Evolutionary conservation across 2,888 invertebrate species (phyloP).

Genomic region (Volucella zonaria): DNA sequence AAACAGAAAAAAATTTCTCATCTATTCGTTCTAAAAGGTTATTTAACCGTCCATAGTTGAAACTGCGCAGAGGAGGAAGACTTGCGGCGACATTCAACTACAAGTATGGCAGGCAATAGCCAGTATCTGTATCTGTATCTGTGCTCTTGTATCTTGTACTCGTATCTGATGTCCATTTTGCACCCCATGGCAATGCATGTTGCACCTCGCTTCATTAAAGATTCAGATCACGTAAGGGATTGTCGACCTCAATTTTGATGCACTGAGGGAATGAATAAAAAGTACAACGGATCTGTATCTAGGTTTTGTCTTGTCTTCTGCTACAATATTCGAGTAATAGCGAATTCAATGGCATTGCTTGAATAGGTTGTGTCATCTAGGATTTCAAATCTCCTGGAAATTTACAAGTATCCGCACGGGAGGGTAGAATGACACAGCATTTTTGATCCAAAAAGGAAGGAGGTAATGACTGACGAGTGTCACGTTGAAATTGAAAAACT

Average conservation of each 20-base stretch:
- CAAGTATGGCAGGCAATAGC: conserved; percentile 38
- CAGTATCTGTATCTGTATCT: conserved; percentile 29
- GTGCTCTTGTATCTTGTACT: conserved; percentile 26
- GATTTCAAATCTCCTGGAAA: background rate
- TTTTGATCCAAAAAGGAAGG: too few species aligned
- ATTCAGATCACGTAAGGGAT: conserved; percentile 69
- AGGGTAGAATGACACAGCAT: too few species aligned
- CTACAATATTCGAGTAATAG: conserved; percentile 18
- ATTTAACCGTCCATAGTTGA: conserved; percentile 22
- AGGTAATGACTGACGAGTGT: too few species aligned
- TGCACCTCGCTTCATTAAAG: conserved; percentile 67
- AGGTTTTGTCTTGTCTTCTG: background rate
- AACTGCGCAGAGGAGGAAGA: conserved; percentile 16
- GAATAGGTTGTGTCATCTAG: conserved; percentile 1
- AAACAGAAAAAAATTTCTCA: background rate
- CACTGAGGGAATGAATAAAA: conserved; percentile 48
- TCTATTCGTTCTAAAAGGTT: conserved; percentile 17
- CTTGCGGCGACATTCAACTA: conserved; percentile 19
- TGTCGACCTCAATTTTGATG: conserved; percentile 67
- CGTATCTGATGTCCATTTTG: conserved; percentile 63
- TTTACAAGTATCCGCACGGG: background rate
- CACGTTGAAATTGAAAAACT: too few species aligned
- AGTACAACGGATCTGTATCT: conserved; percentile 8
- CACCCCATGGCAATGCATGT: conserved; percentile 52
- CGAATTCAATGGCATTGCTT: conserved; percentile 9